These are phyloP conservation scores for Diadophis punctatus DNA, from an alignment of 2,113 vertebrate genomes.

Conservation along the genomic window DNA sequence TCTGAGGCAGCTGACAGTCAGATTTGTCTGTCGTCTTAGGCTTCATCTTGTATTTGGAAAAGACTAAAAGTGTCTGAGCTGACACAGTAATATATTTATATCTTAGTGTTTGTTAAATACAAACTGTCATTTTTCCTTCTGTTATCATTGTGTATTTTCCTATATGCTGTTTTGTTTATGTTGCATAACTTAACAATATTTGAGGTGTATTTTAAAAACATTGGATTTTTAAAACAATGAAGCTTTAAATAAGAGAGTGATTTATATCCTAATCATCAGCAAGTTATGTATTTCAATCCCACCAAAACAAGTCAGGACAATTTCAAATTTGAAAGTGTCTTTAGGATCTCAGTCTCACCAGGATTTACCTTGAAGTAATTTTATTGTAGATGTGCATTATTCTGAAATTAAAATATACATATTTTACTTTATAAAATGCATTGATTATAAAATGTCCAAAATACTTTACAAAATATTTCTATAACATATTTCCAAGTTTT, in stretches of 20 bases:
- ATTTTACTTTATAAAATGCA: background rate
- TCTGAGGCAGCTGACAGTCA: slow-evolving; percentile 37
- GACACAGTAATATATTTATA: slow-evolving; percentile 30
- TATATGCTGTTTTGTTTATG: background rate
- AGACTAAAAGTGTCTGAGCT: slow-evolving; percentile 11
- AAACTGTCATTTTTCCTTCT: slow-evolving; percentile 23
- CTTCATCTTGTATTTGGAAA: slow-evolving; percentile 37
- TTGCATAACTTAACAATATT: slow-evolving; percentile 19
- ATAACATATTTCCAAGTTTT: background rate
- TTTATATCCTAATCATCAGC: background rate
- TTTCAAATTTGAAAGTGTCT: slow-evolving; percentile 3
- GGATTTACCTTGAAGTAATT: background rate
- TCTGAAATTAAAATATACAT: background rate
- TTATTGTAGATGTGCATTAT: background rate
- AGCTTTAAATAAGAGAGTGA: slow-evolving; percentile 13
- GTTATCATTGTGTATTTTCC: slow-evolving; percentile 26
- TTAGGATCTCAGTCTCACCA: background rate
- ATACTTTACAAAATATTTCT: background rate
- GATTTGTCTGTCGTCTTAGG: slow-evolving; percentile 40
- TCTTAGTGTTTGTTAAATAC: slow-evolving; percentile 36
- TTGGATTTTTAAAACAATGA: background rate
- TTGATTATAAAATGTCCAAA: background rate
- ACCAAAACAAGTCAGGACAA: background rate
- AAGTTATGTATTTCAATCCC: background rate
- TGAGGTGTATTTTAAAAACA: slow-evolving; percentile 7